Evolutionary conservation across 2,888 invertebrate genomes (phyloP).

Genomic region (Cataglyphis cursor): DNA sequence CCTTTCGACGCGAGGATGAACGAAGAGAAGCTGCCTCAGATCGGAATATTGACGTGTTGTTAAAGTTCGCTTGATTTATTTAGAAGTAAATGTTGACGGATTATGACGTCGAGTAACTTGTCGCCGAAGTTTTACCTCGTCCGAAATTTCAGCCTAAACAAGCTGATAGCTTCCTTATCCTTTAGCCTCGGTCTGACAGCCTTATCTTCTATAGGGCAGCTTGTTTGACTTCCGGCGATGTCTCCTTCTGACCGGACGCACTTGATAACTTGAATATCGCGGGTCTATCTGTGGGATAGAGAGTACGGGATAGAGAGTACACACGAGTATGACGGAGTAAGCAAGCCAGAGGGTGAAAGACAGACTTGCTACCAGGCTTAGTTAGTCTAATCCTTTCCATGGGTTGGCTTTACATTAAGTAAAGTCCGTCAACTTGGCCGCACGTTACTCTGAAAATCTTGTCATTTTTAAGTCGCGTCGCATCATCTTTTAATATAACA

Average conservation of each 20-base stretch:
- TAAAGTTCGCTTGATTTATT: conserved; percentile 20
- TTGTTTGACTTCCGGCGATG: conserved; percentile 84
- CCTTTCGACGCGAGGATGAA: conserved; percentile 14
- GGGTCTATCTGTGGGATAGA: conserved; percentile 63
- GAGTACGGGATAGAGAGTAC: background rate
- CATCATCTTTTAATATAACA: background rate
- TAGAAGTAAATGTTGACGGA: conserved; percentile 11
- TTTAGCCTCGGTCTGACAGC: conserved; percentile 65
- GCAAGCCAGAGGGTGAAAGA: conserved; percentile 38
- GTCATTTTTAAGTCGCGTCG: background rate
- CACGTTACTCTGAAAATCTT: conserved; percentile 55
- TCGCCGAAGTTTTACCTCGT: conserved; percentile 39
- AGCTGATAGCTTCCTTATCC: conserved; percentile 68
- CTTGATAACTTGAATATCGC: conserved; percentile 83
- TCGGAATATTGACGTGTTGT: background rate
- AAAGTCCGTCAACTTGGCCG: conserved; percentile 72
- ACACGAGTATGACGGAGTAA: conserved; percentile 39
- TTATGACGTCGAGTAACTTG: conserved; percentile 34
- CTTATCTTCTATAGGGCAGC: conserved; percentile 83
- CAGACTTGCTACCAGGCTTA: conserved; percentile 76
- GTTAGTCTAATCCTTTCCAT: conserved; percentile 83
- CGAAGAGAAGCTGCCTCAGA: background rate
- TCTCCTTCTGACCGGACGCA: conserved; percentile 84
- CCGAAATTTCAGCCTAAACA: conserved; percentile 72
- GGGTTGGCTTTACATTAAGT: conserved; percentile 77